Conservation (phyloP, 2,113 vertebrate genomes). For the Rhinoderma darwinii region DNA sequence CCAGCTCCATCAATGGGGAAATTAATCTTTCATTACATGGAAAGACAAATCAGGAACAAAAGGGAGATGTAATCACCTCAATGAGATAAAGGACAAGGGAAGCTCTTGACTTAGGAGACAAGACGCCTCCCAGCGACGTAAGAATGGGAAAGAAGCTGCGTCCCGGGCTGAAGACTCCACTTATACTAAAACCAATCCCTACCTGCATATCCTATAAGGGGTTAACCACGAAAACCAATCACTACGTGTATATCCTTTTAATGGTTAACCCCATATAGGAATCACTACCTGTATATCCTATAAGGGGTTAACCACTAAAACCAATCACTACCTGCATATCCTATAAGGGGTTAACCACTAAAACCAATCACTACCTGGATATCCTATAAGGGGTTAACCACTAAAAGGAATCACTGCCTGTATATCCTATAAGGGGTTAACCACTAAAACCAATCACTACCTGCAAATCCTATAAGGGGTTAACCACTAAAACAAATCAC, state of each 20-base stretch:
- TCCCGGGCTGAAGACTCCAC: too few relatives aligned
- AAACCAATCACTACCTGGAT: not conserved
- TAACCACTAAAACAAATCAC: not conserved
- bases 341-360: too few relatives aligned
- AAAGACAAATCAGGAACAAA: constrained; percentile 27
- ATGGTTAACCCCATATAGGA: not conserved
- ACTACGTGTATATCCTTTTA: not conserved
- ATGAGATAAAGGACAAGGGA: not conserved
- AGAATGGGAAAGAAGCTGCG: not conserved
- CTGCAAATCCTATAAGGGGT: not conserved
- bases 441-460: not conserved
- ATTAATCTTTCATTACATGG: constrained; percentile 46
- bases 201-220: too few relatives aligned
- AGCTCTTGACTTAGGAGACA: not conserved
- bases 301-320: not conserved
- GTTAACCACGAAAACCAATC: not conserved
- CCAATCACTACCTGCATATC: not conserved
- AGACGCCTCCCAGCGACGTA: not conserved
- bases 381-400: too few relatives aligned
- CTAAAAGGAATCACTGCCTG: too few relatives aligned
- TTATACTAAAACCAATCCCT: too few relatives aligned
- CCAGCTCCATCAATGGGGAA: constrained; percentile 34
- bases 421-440: not conserved
- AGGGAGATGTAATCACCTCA: constrained; percentile 9
- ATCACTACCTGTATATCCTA: not conserved